Evolutionary conservation across 2,888 invertebrate genomes (phyloP), one percentile per base, ranked within the genome.

Genomic region (Xestobium rufovillosum): DNA sequence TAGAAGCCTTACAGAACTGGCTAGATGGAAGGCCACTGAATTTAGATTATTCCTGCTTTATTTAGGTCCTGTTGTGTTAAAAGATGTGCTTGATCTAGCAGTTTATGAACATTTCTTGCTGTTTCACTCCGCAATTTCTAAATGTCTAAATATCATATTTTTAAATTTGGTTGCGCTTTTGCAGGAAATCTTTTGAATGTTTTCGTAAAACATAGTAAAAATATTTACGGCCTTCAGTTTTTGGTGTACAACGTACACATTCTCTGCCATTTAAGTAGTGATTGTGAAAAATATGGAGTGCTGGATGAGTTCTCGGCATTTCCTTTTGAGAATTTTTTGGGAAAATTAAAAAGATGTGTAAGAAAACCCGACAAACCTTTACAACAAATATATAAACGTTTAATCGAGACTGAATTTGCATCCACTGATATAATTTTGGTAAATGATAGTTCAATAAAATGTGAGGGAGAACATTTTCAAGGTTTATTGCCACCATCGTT

Each of bases 21-120:
- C 39, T 31, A 16, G 38, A 25, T 45, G 44, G 43, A 47, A 45
- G 31, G 49, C 46, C 25, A 47, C 48, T 13, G 50, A 52, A 38
- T n/a, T n/a, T n/a, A n/a, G n/a, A n/a, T n/a, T n/a, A n/a, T n/a
- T n/a, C n/a, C n/a, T n/a, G n/a, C n/a, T 47, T 47, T 46, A 46
- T 39, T 17, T 45, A n/a, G 49, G 48, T 17, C 43, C 48, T n/a
- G 25, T 45, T 26, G 41, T 44, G 31, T 28, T 47, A 19, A 36
- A 41, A 28, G 26, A 44, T 17, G 14, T 35, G 26, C 12, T 45
- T 28, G 11, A 31, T 9, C 9, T 26, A 14, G 26, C 36, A 30
- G 30, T 38, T 19, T 40, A 42, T 37, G 13, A 31, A 28, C 44
- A 47, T 36, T 48, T 45, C 29, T 23, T 45, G 14, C 19, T 40